These are phyloP conservation scores for Micronisus gabar DNA, from an alignment of 2,113 vertebrate genomes.

Conservation along the genomic window DNA sequence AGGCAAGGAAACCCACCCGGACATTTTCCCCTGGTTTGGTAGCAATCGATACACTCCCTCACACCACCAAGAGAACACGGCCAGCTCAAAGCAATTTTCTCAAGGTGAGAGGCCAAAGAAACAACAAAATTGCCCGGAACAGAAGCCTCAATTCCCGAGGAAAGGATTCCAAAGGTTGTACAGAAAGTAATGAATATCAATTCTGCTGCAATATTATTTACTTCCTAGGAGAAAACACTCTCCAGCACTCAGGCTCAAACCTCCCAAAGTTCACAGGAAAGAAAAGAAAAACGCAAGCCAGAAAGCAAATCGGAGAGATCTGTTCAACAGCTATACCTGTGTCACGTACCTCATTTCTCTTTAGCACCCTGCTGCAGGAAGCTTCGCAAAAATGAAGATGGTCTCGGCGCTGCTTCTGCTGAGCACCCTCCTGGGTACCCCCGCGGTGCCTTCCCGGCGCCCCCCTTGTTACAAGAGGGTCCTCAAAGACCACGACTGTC, in stretches of 20 bases:
- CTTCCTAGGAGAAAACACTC: slow-evolving; percentile 15
- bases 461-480: slow-evolving; percentile 76
- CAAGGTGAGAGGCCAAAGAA: slow-evolving; percentile 42
- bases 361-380: not conserved
- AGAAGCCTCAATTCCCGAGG: not conserved
- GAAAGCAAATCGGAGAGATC: not conserved
- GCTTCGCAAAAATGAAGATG: slow-evolving; percentile 34
- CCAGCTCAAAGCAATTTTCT: slow-evolving; percentile 22
- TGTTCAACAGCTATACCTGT: not conserved
- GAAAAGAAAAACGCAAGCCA: not conserved
- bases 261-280: not conserved
- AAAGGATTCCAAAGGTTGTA: not conserved
- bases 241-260: not conserved
- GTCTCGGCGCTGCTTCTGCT: slow-evolving; percentile 50
- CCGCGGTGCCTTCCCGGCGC: slow-evolving; percentile 44
- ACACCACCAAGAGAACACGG: not conserved
- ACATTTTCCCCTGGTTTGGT: not conserved
- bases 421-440: slow-evolving; percentile 36
- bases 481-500: slow-evolving; percentile 69
- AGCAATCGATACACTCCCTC: not conserved
- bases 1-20: not conserved
- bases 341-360: not conserved
- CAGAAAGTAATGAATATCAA: slow-evolving; percentile 33
- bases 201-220: not conserved
- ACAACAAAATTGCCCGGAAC: slow-evolving; percentile 15